Conservation (phyloP, 2,888 invertebrate genomes). For the Dicycla oo region DNA sequence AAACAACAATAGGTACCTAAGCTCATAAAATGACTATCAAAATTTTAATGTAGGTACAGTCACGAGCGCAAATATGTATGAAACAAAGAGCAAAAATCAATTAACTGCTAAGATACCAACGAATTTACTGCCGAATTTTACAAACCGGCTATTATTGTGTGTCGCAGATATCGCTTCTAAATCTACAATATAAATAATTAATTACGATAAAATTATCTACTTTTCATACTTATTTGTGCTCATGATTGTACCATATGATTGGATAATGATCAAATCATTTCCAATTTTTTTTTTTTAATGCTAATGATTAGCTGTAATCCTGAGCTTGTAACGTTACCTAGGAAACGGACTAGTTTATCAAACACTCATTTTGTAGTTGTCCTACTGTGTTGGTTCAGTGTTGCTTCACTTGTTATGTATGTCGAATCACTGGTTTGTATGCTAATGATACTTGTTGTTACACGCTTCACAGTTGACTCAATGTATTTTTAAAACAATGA, state of each 20-base stretch:
- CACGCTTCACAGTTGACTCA: constrained; percentile 6
- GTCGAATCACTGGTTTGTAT: constrained; percentile 64
- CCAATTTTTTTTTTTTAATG: constrained; percentile 9
- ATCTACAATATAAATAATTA: neutral
- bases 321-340: neutral
- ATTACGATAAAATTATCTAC: neutral
- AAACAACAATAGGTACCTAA: neutral
- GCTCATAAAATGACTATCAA: neutral
- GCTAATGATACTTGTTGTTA: constrained; percentile 72
- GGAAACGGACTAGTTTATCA: constrained; percentile 32
- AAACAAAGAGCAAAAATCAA: neutral
- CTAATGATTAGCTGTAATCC: neutral
- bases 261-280: constrained; percentile 45
- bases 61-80: constrained; percentile 23
- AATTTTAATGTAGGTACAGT: neutral
- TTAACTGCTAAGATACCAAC: neutral
- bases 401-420: constrained; percentile 73
- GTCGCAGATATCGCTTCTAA: constrained; percentile 8
- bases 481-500: constrained; percentile 29
- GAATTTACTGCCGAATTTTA: constrained; percentile 32
- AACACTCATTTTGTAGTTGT: constrained; percentile 69
- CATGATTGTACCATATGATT: constrained; percentile 1
- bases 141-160: constrained; percentile 17
- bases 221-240: neutral
- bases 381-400: constrained; percentile 75